These are phyloP conservation scores for Ormyrus nitidulus DNA, from an alignment of 2,888 invertebrate species.

Conservation along the genomic window DNA sequence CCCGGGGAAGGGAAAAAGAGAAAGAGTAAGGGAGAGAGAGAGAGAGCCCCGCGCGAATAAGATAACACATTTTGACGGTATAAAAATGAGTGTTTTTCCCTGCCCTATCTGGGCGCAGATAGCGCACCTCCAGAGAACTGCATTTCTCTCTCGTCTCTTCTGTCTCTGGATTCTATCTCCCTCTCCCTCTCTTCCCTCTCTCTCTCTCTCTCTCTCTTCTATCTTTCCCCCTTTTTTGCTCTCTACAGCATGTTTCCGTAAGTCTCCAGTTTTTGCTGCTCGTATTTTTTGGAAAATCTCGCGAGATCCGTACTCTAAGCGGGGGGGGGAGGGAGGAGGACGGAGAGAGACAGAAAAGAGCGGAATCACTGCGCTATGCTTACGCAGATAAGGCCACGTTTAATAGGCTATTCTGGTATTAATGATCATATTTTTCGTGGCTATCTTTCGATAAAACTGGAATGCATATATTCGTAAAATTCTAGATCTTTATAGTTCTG, in stretches of 20 bases:
- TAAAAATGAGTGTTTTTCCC: slow-evolving; percentile 76
- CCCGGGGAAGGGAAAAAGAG: slow-evolving; percentile 47
- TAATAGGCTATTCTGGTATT: slow-evolving; percentile 47
- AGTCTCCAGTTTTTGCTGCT: slow-evolving; percentile 50
- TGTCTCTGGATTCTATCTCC: slow-evolving; percentile 55
- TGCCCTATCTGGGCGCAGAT: slow-evolving; percentile 67
- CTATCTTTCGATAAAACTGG: slow-evolving; percentile 38
- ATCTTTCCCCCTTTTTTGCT: slow-evolving; percentile 19
- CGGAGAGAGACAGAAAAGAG: slow-evolving; percentile 13
- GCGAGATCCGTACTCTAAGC: slow-evolving; percentile 38
- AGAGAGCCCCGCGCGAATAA: slow-evolving; percentile 66
- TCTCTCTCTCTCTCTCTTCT: neutral
- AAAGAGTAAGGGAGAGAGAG: slow-evolving; percentile 45
- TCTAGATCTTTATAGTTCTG: slow-evolving; percentile 10
- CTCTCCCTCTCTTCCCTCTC: slow-evolving; percentile 21
- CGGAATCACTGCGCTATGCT: slow-evolving; percentile 38
- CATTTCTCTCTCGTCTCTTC: slow-evolving; percentile 59
- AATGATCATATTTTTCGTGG: slow-evolving; percentile 49
- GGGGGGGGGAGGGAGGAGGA: slow-evolving; percentile 29
- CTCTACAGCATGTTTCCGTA: slow-evolving; percentile 41
- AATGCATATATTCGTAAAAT: slow-evolving; percentile 35
- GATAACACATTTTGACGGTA: slow-evolving; percentile 76
- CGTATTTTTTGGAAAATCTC: slow-evolving; percentile 55
- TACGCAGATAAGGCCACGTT: slow-evolving; percentile 36
- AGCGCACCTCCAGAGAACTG: slow-evolving; percentile 68